These are phyloP conservation scores for Eulemur macaco DNA, from an alignment of 2,113 vertebrate species.

Conservation along the genomic window DNA sequence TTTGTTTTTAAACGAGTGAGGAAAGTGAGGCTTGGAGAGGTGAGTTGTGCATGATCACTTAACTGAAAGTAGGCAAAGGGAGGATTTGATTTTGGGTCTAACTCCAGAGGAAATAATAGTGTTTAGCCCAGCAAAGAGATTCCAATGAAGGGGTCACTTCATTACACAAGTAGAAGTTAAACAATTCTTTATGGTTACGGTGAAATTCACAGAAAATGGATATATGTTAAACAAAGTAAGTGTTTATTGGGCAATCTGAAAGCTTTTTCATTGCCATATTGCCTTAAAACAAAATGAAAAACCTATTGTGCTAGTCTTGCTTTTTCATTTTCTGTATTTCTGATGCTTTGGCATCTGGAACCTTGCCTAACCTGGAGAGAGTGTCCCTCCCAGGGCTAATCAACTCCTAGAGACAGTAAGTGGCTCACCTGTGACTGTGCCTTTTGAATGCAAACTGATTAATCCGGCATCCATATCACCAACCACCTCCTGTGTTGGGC, in stretches of 20 bases:
- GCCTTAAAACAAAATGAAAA: background rate
- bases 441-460: background rate
- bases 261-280: background rate
- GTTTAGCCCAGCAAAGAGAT: background rate
- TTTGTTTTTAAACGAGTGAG: background rate
- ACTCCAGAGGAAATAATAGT: background rate
- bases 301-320: background rate
- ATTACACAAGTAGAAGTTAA: background rate
- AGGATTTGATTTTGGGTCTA: background rate
- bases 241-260: background rate
- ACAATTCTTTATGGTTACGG: background rate
- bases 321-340: background rate
- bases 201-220: background rate
- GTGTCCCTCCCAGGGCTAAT: background rate
- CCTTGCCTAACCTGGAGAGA: background rate
- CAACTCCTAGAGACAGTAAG: background rate
- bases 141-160: background rate
- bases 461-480: accelerated
- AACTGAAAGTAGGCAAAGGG: background rate
- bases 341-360: background rate
- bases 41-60: background rate
- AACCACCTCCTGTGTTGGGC: no score
- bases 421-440: background rate
- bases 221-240: background rate
- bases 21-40: background rate